Conservation (phyloP, 2,113 vertebrate genomes). For the Haemorhous mexicanus region DNA sequence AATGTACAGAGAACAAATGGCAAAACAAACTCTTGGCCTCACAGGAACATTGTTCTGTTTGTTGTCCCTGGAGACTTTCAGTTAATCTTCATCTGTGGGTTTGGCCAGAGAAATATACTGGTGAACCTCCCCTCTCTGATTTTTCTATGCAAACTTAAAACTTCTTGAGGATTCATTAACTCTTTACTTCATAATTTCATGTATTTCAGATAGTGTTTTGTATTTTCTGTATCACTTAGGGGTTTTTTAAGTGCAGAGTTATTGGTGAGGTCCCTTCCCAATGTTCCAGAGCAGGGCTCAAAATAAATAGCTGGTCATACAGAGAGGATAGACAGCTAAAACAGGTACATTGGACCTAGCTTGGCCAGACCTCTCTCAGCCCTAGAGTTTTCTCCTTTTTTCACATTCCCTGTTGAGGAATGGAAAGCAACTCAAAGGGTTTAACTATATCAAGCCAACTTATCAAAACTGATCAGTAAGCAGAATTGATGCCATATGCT, state of each 20-base stretch:
- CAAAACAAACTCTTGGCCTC: neutral
- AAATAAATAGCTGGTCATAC: neutral
- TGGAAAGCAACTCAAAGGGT: neutral
- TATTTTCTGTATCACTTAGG: neutral
- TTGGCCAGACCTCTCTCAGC: neutral
- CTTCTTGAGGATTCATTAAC: constrained; percentile 30
- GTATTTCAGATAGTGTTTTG: neutral
- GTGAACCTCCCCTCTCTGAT: neutral
- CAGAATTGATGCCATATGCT: neutral
- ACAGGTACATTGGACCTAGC: neutral
- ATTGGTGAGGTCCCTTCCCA: neutral
- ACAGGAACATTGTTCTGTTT: constrained; percentile 13
- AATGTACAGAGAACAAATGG: neutral
- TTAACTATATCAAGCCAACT: neutral
- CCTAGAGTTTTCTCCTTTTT: neutral
- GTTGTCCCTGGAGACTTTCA: neutral
- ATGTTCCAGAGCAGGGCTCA: neutral
- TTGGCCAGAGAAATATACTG: constrained; percentile 16
- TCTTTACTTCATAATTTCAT: neutral
- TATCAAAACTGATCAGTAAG: neutral
- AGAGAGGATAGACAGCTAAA: neutral
- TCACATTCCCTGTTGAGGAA: neutral
- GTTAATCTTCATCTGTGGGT: constrained; percentile 18
- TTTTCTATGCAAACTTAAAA: neutral
- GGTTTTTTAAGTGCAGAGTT: neutral